phyloP scores from a whole-genome alignment of 2,113 vertebrate species.

The Cynoglossus semilaevis region DNA sequence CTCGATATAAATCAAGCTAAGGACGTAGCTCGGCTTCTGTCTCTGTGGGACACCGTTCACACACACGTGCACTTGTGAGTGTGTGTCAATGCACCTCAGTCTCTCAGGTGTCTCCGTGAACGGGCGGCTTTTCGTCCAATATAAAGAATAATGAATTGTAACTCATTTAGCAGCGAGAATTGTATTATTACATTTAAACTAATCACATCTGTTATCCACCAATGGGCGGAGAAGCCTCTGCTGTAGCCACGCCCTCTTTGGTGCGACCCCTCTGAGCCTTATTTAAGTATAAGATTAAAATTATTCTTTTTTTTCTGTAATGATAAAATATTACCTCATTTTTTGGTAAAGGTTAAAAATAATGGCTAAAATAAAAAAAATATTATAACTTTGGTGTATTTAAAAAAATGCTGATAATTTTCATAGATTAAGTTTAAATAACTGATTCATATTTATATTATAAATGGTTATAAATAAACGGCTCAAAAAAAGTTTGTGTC shows the following conservation, averaged over 20 bases:
- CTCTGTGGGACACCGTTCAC: no score
- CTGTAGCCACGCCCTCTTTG: conserved; percentile 9
- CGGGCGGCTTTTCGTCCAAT: conserved; percentile 49
- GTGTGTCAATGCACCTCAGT: not conserved
- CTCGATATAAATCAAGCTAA: no score
- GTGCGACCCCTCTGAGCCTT: conserved; percentile 9
- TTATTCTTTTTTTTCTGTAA: no score
- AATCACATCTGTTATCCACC: conserved; percentile 59
- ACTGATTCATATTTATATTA: no score
- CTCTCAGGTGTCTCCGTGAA: conserved; percentile 66
- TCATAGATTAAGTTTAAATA: no score
- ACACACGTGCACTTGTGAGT: not conserved
- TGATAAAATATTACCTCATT: no score
- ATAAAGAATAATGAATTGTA: conserved; percentile 42
- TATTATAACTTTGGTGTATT: no score
- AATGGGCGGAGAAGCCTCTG: conserved; percentile 22
- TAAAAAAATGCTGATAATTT: no score
- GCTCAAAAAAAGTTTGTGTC: no score
- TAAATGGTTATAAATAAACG: no score
- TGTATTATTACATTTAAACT: conserved; percentile 63
- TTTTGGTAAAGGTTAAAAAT: no score
- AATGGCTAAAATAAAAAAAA: no score
- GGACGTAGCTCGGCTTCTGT: not conserved
- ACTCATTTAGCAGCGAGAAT: conserved; percentile 70
- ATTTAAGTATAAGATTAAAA: not conserved